Conservation (phyloP, 1,140 invertebrate genomes). For the Aphaenogaster ashmeadi region DNA sequence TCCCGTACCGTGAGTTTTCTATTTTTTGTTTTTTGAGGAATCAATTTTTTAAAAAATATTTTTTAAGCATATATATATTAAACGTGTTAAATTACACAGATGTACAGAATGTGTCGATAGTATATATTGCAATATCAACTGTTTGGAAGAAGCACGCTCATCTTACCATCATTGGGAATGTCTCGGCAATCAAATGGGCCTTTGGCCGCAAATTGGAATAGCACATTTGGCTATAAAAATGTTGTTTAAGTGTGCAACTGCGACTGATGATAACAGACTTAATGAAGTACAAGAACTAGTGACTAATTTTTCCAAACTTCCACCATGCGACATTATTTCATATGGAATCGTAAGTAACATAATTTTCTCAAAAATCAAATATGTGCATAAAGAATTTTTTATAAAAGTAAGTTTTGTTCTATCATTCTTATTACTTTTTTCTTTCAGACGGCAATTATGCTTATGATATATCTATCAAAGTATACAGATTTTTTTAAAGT, state of each 20-base stretch:
- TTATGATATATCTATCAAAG: constrained; percentile 87
- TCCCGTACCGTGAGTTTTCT: constrained; percentile 86
- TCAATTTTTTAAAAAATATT: too few relatives aligned
- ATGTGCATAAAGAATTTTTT: constrained; percentile 28
- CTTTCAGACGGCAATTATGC: constrained; percentile 89
- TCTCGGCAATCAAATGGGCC: constrained; percentile 88
- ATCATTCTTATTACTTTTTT: constrained; percentile 39
- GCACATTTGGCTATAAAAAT: constrained; percentile 92
- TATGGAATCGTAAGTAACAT: constrained; percentile 84
- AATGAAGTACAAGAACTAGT: constrained; percentile 84
- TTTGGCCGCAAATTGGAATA: constrained; percentile 91
- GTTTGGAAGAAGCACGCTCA: constrained; percentile 88
- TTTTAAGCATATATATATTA: too few relatives aligned
- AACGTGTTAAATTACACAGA: constrained; percentile 83
- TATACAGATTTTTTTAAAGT: constrained; percentile 87
- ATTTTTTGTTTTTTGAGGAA: background rate
- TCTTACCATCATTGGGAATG: constrained; percentile 93
- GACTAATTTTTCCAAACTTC: constrained; percentile 85
- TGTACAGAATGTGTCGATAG: constrained; percentile 90
- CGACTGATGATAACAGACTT: constrained; percentile 80
- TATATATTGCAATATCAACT: constrained; percentile 90
- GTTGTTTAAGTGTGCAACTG: constrained; percentile 86
- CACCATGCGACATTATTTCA: constrained; percentile 83
- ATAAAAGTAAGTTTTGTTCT: constrained; percentile 67
- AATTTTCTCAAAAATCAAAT: constrained; percentile 68